Percentiles rank a stretch among this genome's conserved stretches.
Conservation (phyloP, 1,140 invertebrate species). For the Drosophila chauvacae region DNA sequence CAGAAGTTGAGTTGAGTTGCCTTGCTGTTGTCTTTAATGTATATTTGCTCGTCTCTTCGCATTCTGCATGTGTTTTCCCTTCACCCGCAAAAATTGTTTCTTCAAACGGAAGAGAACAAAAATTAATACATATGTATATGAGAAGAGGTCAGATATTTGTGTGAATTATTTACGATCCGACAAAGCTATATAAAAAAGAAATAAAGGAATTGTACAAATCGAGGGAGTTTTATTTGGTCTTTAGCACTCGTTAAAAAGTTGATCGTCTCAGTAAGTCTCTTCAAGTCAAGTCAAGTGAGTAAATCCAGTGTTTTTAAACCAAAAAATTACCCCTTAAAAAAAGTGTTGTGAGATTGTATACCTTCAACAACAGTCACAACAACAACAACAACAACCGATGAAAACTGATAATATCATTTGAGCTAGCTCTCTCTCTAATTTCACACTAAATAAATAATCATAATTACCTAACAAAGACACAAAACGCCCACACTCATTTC, state of each 20-base stretch:
- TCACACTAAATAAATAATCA: not conserved
- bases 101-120: constrained; percentile 4
- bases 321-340: not conserved
- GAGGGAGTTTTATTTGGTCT: constrained; percentile 48
- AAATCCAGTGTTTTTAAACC: constrained; percentile 2
- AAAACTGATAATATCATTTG: constrained; percentile 3
- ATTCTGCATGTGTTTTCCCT: constrained; percentile 24
- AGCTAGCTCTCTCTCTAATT: constrained; percentile 29
- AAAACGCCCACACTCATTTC: constrained; percentile 6
- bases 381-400: constrained; percentile 10
- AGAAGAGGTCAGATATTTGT: constrained; percentile 19
- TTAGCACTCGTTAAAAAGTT: constrained; percentile 5
- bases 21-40: constrained; percentile 41
- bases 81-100: constrained; percentile 41
- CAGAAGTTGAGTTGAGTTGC: constrained; percentile 23
- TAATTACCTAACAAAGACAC: not conserved
- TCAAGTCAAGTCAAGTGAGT: constrained; percentile 36
- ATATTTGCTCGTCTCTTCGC: constrained; percentile 26
- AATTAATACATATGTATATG: not conserved
- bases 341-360: not conserved
- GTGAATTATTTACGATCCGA: constrained; percentile 14
- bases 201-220: constrained; percentile 46
- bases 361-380: constrained; percentile 2
- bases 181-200: constrained; percentile 21
- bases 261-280: constrained; percentile 24